Evolutionary conservation across 1,140 invertebrate genomes (phyloP).

Genomic region (Drosophila cardini): DNA sequence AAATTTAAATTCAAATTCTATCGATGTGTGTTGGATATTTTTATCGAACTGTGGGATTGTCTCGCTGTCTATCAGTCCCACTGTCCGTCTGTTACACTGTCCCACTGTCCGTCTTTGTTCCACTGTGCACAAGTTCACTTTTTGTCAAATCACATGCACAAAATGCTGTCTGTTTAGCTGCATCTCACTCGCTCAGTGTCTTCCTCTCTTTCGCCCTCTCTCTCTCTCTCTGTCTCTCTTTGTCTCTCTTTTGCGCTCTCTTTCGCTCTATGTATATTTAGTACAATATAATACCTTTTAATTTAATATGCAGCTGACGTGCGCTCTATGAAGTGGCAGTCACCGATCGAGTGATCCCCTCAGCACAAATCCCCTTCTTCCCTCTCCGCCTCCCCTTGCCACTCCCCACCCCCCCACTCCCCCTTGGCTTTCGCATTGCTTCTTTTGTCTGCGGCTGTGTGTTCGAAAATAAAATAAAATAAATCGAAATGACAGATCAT

Average conservation of each 20-base stretch:
- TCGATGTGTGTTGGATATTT: slow-evolving; percentile 76
- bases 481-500: slow-evolving; percentile 84
- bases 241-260: neutral
- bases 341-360: slow-evolving; percentile 31
- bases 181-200: neutral
- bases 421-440: slow-evolving; percentile 23
- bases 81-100: slow-evolving; percentile 8
- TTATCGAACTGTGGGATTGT: slow-evolving; percentile 67
- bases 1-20: slow-evolving; percentile 77
- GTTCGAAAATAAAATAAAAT: slow-evolving; percentile 84
- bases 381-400: neutral
- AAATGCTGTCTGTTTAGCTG: slow-evolving; percentile 5
- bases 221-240: neutral
- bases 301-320: slow-evolving; percentile 84
- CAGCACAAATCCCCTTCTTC: slow-evolving; percentile 13
- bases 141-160: slow-evolving; percentile 34
- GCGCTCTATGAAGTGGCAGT: slow-evolving; percentile 58
- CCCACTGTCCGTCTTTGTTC: slow-evolving; percentile 1
- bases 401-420: neutral
- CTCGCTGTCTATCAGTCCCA: slow-evolving; percentile 5
- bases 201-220: neutral
- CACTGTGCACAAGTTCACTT: slow-evolving; percentile 32
- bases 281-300: slow-evolving; percentile 83
- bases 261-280: slow-evolving; percentile 60
- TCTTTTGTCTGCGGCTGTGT: slow-evolving; percentile 61